A percentile compares a stretch with the other conserved stretches of the same genome.
Evolutionary conservation across 2,797 vertebrate species (phyloP).

Genomic region (Meriones psammophilus): DNA sequence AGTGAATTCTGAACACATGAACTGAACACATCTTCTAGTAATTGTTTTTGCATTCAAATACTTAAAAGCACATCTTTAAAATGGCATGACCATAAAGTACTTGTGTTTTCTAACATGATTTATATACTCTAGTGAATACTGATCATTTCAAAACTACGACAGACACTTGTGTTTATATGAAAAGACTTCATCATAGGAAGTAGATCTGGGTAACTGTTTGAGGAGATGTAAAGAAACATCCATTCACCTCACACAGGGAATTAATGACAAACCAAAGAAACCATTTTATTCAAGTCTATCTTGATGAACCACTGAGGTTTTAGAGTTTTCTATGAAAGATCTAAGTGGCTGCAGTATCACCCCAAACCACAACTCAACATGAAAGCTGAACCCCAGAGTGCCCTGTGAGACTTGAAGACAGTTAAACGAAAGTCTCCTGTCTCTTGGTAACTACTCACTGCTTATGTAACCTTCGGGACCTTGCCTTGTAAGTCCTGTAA

Average conservation of each 20-base stretch:
- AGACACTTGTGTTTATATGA: not conserved
- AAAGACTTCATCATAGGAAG: not conserved
- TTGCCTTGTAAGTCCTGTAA: not conserved
- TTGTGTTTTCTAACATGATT: not conserved
- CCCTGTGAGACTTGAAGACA: not conserved
- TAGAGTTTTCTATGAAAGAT: not conserved
- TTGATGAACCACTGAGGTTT: not conserved
- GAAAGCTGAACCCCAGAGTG: not conserved
- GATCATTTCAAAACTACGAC: not conserved
- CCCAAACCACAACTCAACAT: not conserved
- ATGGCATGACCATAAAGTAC: not conserved
- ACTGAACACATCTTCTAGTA: not conserved
- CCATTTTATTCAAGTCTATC: not conserved
- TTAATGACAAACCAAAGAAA: not conserved
- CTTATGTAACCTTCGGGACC: not conserved
- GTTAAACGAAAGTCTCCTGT: not conserved
- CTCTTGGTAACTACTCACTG: not conserved
- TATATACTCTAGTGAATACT: not conserved
- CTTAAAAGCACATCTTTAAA: constrained; percentile 22
- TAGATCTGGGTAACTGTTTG: not conserved
- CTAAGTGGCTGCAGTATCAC: not conserved
- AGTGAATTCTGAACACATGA: not conserved
- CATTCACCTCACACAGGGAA: not conserved
- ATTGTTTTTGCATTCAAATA: constrained; percentile 9
- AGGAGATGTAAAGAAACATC: not conserved